Conservation (phyloP, 2,797 vertebrate genomes). For the Hippoglossus hippoglossus region DNA sequence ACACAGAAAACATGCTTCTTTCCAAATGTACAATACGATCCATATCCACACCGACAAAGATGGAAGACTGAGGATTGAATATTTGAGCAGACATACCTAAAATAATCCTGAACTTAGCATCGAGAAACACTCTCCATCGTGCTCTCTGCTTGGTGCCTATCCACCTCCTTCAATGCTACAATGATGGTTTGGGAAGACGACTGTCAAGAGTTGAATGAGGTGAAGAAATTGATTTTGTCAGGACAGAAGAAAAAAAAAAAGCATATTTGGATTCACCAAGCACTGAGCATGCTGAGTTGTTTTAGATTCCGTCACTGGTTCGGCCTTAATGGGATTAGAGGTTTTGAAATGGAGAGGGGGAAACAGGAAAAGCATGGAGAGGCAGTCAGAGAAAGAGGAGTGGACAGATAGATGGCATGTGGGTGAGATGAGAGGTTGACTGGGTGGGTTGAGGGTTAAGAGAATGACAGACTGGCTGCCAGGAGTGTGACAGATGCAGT, state of each 20-base stretch:
- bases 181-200: conserved; percentile 17
- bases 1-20: conserved; percentile 15
- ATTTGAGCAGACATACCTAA: conserved; percentile 13
- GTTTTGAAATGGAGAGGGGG: conserved; percentile 43
- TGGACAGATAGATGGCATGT: conserved; percentile 39
- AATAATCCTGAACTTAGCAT: not conserved
- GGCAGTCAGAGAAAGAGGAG: conserved; percentile 27
- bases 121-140: not conserved
- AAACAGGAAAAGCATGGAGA: conserved; percentile 25
- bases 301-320: conserved; percentile 47
- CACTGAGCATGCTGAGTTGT: conserved; percentile 31
- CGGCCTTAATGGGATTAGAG: conserved; percentile 54
- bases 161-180: conserved; percentile 12
- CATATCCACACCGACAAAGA: not conserved
- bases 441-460: conserved; percentile 37
- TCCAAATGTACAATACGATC: not conserved
- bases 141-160: not conserved
- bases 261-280: conserved; percentile 32
- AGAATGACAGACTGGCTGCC: conserved; percentile 51
- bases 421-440: conserved; percentile 41
- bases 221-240: conserved; percentile 56
- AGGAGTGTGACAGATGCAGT: conserved; percentile 48
- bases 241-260: conserved; percentile 38
- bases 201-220: conserved; percentile 44
- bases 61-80: not conserved